Evolutionary conservation across 92 coral and sea anemone species (phyloP).

Genomic region (Porites cylindrica): DNA sequence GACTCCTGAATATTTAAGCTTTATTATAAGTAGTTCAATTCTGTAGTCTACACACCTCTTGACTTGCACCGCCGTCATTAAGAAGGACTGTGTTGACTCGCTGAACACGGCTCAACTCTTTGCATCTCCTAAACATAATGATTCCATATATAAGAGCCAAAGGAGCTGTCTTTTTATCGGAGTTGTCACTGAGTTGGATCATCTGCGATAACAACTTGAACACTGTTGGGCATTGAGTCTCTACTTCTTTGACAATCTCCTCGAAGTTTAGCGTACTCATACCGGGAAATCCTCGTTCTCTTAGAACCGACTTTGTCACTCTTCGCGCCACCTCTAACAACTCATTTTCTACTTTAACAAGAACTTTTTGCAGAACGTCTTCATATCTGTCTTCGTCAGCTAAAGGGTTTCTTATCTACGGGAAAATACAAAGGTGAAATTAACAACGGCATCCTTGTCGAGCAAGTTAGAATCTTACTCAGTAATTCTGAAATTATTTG

Average conservation of each 20-base stretch:
- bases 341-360: constrained; percentile 55
- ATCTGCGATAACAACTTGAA: constrained; percentile 32
- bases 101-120: constrained; percentile 56
- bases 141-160: constrained; percentile 52
- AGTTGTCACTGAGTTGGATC: constrained; percentile 24
- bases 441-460: constrained; percentile 8
- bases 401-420: constrained; percentile 14
- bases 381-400: constrained; percentile 18
- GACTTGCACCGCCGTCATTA: constrained; percentile 42
- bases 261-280: constrained; percentile 45
- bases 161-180: constrained; percentile 47
- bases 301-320: constrained; percentile 53
- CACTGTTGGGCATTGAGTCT: constrained; percentile 45
- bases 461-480: background rate
- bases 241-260: constrained; percentile 40
- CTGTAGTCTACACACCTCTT: constrained; percentile 41
- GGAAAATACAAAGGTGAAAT: constrained; percentile 6
- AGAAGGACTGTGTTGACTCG: constrained; percentile 56
- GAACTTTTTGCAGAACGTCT: constrained; percentile 38
- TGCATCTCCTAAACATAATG: constrained; percentile 52
- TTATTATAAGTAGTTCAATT: background rate
- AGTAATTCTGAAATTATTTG: constrained; percentile 13
- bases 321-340: constrained; percentile 61
- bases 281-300: constrained; percentile 45
- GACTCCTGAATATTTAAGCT: constrained; percentile 4